Conservation (phyloP, 2,888 invertebrate genomes). For the Hemicrepidius hirtus region DNA sequence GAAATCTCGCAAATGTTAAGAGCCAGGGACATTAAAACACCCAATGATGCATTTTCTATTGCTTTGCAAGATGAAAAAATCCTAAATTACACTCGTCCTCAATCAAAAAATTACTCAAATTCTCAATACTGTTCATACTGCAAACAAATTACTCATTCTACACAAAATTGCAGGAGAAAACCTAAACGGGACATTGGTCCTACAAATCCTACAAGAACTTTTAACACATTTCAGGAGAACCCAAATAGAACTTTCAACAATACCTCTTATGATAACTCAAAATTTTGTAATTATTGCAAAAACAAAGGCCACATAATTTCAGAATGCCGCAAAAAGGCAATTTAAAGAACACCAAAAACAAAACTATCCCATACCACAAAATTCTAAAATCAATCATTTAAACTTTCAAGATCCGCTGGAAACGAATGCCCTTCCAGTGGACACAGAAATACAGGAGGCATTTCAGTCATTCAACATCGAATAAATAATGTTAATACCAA, state of each 20-base stretch:
- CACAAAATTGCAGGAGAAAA: slow-evolving; percentile 29
- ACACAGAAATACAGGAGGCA: slow-evolving; percentile 8
- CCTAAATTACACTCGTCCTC: slow-evolving; percentile 13
- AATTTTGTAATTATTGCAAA: slow-evolving; percentile 49
- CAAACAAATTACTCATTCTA: slow-evolving; percentile 36
- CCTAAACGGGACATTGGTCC: neutral
- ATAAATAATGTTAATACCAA: too few species aligned
- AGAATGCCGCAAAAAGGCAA: slow-evolving; percentile 34
- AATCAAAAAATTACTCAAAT: neutral
- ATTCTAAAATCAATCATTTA: slow-evolving; percentile 30
- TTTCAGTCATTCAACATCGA: slow-evolving; percentile 35
- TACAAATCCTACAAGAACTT: neutral
- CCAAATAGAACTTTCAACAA: neutral
- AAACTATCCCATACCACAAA: neutral
- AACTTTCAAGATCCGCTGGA: slow-evolving; percentile 15
- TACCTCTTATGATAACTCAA: neutral
- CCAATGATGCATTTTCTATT: too few species aligned
- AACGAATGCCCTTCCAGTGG: slow-evolving; percentile 34
- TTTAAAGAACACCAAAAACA: neutral
- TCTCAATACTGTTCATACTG: slow-evolving; percentile 22
- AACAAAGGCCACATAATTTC: slow-evolving; percentile 38
- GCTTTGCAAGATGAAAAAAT: slow-evolving; percentile 47
- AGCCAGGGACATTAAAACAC: slow-evolving; percentile 43
- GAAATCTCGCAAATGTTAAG: slow-evolving; percentile 48
- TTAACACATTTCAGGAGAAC: neutral